Conservation (phyloP, 2,888 invertebrate species). For the Chloromyia formosa region DNA sequence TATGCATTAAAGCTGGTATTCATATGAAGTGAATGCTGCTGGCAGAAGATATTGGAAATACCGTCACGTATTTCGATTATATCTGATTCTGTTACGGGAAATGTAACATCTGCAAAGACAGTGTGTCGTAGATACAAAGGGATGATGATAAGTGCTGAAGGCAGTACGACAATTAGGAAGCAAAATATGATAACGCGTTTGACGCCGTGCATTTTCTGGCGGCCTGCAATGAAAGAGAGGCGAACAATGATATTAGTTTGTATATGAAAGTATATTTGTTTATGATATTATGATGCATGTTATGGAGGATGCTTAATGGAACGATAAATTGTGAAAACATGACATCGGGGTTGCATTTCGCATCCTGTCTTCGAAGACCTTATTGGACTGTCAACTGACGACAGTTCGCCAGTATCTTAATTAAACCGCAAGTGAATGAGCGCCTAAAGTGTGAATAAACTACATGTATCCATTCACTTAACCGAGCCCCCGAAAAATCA, state of each 20-base stretch:
- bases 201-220: conserved; percentile 80
- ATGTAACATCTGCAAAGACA: conserved; percentile 79
- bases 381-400: too few species aligned
- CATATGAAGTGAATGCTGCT: conserved; percentile 81
- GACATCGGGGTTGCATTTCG: too few species aligned
- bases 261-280: background rate
- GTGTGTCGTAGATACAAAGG: conserved; percentile 81
- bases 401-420: too few species aligned
- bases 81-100: conserved; percentile 84
- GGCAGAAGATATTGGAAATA: conserved; percentile 83
- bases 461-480: too few species aligned
- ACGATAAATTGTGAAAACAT: background rate
- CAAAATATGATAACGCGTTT: conserved; percentile 82
- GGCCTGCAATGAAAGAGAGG: conserved; percentile 61
- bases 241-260: background rate
- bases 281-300: background rate
- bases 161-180: conserved; percentile 77
- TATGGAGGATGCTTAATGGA: too few species aligned
- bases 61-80: conserved; percentile 84
- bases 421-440: too few species aligned
- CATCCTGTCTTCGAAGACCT: too few species aligned
- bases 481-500: too few species aligned
- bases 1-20: conserved; percentile 77
- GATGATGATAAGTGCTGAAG: conserved; percentile 77
- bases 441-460: too few species aligned